Evolutionary conservation across 2,797 vertebrate species (phyloP).

Genomic region (Rhabdomys pumilio): DNA sequence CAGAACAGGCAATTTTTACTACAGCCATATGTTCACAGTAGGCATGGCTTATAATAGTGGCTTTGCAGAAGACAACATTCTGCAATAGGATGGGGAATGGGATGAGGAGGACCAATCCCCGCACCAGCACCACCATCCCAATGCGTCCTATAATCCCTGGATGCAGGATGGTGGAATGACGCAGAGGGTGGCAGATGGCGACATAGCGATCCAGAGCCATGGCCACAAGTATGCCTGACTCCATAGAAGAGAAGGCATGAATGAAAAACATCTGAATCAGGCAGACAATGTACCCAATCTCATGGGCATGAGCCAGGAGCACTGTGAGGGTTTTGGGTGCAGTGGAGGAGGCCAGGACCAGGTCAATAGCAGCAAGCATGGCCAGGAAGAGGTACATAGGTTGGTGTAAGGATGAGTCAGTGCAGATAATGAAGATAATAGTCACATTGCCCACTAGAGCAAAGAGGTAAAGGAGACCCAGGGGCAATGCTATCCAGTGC

Average conservation of each 20-base stretch:
- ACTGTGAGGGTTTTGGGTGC: conserved; percentile 84
- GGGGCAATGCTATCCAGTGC: conserved; percentile 80
- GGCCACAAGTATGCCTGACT: conserved; percentile 92
- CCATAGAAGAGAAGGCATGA: conserved; percentile 93
- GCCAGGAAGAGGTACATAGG: conserved; percentile 79
- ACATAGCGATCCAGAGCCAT: conserved; percentile 93
- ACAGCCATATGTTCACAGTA: conserved; percentile 94
- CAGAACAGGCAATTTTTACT: conserved; percentile 90
- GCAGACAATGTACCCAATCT: conserved; percentile 89
- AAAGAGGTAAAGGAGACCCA: conserved; percentile 75
- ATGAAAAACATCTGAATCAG: conserved; percentile 93
- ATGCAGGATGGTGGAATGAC: conserved; percentile 79
- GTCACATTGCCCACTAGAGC: conserved; percentile 79
- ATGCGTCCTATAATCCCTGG: conserved; percentile 41
- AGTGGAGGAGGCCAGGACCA: conserved; percentile 14
- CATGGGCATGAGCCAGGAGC: conserved; percentile 87
- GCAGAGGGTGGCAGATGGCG: conserved; percentile 87
- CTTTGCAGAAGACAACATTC: conserved; percentile 88
- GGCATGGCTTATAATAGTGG: conserved; percentile 87
- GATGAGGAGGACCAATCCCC: conserved; percentile 72
- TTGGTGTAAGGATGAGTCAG: conserved; percentile 52
- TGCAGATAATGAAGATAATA: conserved; percentile 77
- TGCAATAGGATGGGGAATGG: conserved; percentile 76
- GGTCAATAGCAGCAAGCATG: conserved; percentile 89
- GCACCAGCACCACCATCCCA: conserved; percentile 58